Base-by-base conservation (phyloP, 2,797 vertebrate species). In the Cyprinella venusta region DNA sequence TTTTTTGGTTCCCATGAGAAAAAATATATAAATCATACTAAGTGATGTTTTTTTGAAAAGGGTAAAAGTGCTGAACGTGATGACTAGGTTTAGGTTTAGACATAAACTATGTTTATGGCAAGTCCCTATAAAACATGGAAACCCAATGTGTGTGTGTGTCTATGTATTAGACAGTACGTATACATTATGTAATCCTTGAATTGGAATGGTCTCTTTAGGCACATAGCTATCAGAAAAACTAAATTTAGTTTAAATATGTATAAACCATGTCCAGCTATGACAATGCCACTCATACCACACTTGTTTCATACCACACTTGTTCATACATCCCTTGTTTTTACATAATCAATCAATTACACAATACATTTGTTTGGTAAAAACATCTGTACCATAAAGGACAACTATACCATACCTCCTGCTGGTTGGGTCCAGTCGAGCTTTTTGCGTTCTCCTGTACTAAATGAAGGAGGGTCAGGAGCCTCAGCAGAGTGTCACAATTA, bases 401-500 rank as follows among this genome's bases (percentile, higher is more conserved):
- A 69, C 38, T 69, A n/a, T 69, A 15, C 30, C 52, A 38, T 80
- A 97, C 97, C 97, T 97, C 87, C 72, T 92, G 92, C 61, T 96
- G 94, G 2, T 95, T 84, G 6, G 92, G 87, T 1, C 94, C 93
- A 3, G 92, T 38, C 85, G 90, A 93, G 93, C 94, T 93, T 86
- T 96, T 92, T 0, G 96, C 95, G 0, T 94, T 92, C 88, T 88
- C 94, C 82, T 97, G 96, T 87, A 98, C 95, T 8, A 92, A 90
- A 63, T 94, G 91, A 0, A 99, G 89, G 85, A 96, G 91, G 45
- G 91, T 91, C 89, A 98, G 95, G 81, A 98, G 94, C 21, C 96
- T 95, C 84, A 96, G 94, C 86, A 98, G 92, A 0, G 97, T 97
- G 92, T 98, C 97, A 0, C 96, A 96, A 94, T 98, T 96, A 87